Evolutionary conservation across 2,113 vertebrate genomes (phyloP), one percentile per base, ranked within the genome.

Genomic region (Lamprologus tigripictilis): DNA sequence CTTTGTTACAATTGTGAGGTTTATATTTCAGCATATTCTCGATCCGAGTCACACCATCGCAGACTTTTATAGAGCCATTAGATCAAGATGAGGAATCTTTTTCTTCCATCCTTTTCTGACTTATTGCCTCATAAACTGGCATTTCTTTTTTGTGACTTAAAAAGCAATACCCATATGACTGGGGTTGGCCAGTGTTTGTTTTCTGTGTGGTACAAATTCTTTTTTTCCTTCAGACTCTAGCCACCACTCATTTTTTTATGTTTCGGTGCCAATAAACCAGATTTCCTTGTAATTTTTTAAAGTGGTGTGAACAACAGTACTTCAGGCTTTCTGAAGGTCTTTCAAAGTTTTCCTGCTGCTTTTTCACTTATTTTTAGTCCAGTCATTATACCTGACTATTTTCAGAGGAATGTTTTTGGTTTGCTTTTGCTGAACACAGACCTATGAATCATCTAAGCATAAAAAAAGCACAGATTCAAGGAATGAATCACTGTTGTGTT

Each of bases 1-100:
- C 81, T 31, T 80, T 33, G 71, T 7, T 73, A 81, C 37, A 90
- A 88, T 86, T 42, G 91, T 16, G 13, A 40, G 8, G 84, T 82
- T 88, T 85, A 91, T 84, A 66, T 71, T 84, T 87, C 57, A 81
- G 51, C 3, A 86, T 87, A 79, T 87, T 89, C 78, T 81, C 35
- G 9, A 40, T 6, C 23, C 1, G 45, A 40, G 47, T 78, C 23
- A 66, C 13, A 68, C 21, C n/a, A 63, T 49, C 11, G 2, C 21
- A 31, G 21, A 86, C 55, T 40, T 81, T 42, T 21, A 12, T 17
- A 33, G 17, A 53, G 31, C 35, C 28, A 54, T 80, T 57, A 86
- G 33, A 28, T 16, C 8, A 23, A 78, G 19, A 88, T 42, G 19
- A 23, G 57, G 28, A 11, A 19, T 42, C 3, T 45, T 28, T 81